phyloP scores from a whole-genome alignment of 2,797 vertebrate genomes.

The Enteromius thamalakanensis region DNA sequence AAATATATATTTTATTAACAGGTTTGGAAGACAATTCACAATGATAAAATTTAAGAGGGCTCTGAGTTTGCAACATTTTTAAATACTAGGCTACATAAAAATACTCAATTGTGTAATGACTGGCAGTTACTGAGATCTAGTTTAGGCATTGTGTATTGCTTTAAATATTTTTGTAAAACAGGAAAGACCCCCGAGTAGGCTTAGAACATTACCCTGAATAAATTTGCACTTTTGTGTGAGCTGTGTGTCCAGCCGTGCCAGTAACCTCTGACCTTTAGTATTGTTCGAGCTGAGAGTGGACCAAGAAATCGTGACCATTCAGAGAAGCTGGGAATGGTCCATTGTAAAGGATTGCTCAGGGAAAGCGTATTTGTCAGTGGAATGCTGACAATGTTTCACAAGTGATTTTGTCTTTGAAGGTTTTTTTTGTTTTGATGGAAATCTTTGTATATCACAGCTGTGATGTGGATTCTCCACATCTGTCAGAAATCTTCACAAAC shows the following conservation, averaged over 20 bases:
- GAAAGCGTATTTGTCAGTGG: slow-evolving; percentile 46
- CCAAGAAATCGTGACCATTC: slow-evolving; percentile 65
- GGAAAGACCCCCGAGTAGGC: slow-evolving; percentile 67
- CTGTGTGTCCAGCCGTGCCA: slow-evolving; percentile 68
- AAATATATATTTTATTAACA: neutral
- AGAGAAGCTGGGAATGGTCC: slow-evolving; percentile 70
- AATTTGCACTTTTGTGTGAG: slow-evolving; percentile 66
- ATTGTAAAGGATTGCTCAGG: slow-evolving; percentile 63
- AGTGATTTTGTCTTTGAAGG: slow-evolving; percentile 63
- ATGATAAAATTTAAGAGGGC: neutral
- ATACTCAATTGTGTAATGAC: neutral
- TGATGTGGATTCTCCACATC: slow-evolving; percentile 1
- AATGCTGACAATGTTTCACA: slow-evolving; percentile 57
- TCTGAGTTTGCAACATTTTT: neutral
- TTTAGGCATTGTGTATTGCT: slow-evolving; percentile 19
- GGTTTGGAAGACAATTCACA: too few relatives aligned
- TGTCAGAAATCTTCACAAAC: neutral
- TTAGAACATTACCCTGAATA: slow-evolving; percentile 67
- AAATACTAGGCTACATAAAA: neutral
- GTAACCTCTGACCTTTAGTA: slow-evolving; percentile 74
- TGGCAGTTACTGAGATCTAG: neutral
- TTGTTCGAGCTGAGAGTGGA: slow-evolving; percentile 67
- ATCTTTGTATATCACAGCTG: neutral
- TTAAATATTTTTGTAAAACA: slow-evolving; percentile 46
- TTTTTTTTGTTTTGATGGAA: neutral